Evolutionary conservation across 2,888 invertebrate species (phyloP).

Genomic region (Drepana falcataria): DNA sequence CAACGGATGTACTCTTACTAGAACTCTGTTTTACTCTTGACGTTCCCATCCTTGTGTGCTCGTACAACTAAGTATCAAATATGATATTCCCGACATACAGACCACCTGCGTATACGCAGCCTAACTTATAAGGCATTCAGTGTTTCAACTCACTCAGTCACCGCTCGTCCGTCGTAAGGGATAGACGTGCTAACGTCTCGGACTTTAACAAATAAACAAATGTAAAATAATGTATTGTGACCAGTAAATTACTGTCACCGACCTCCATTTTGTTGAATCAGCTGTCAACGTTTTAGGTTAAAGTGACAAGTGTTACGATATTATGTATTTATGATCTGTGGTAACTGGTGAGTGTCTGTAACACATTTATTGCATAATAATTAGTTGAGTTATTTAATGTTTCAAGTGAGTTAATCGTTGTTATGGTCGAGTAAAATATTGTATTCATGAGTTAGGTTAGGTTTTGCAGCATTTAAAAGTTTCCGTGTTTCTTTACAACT

Average conservation of each 20-base stretch:
- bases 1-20: too few species aligned
- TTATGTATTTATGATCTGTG: constrained; percentile 12
- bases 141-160: constrained; percentile 34
- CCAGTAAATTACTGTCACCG: constrained; percentile 2
- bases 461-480: too few species aligned
- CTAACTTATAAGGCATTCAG: constrained; percentile 36
- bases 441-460: neutral
- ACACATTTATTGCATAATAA: neutral
- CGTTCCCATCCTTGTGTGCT: too few species aligned
- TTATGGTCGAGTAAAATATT: too few species aligned
- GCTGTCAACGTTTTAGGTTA: constrained; percentile 39
- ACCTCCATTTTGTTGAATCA: constrained; percentile 40
- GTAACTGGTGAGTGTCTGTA: constrained; percentile 7
- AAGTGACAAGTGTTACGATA: constrained; percentile 11
- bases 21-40: too few species aligned
- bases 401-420: too few species aligned
- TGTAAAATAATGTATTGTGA: constrained; percentile 16
- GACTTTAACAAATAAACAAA: constrained; percentile 13
- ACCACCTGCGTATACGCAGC: constrained; percentile 42
- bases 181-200: constrained; percentile 23
- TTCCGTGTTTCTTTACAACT: too few species aligned
- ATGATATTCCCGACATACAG: too few species aligned
- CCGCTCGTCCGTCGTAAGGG: constrained; percentile 21
- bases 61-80: constrained; percentile 4
- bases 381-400: neutral